Evolutionary conservation across 2,888 invertebrate species (phyloP), one percentile per base, ranked within the genome.

Genomic region (Glomeris marginata): DNA sequence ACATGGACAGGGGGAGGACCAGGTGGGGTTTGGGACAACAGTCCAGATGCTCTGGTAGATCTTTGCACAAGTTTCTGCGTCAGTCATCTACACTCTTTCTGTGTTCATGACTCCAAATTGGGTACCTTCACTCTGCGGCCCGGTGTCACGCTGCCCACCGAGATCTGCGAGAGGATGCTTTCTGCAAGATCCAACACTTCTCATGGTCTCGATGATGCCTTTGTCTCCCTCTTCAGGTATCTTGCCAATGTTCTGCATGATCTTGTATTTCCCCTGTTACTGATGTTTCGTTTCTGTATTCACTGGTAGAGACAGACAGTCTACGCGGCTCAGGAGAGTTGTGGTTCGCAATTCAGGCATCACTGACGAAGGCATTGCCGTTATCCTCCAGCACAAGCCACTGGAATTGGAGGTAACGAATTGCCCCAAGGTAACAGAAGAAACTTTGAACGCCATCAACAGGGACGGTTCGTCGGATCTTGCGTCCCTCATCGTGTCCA

Each of bases 391-490:
- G 45, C 90, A 90, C 66, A 77, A 78, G 56, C 73, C 86, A 37
- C 69, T 73, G 13, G 80, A 81, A 55, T 68, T 92, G 44, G 82
- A 85, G 57, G 71, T 91, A 55, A 75, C 77, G 50, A 78, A 84
- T 59, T 86, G 86, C 64, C 73, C 75, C 54, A 73, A 75, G 55
- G 68, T 88, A 41, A 77, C 80, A 1, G 70, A 74, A 40, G 65
- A 69, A 20, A 75, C 79, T 20, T 72, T 87, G 54, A 74, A 77
- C 52, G 69, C 75, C 50, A 75, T 90, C 46, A 82, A 81, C 57
- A 71, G 70, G 50, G 74, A 80, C 62, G 79, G 82, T 36, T 28
- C 28, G 28, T 5, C 28, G 53, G 80, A 79, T 61, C 68, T 88
- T 49, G 70, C 75, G 47, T 78, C 78, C 1, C 66, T 90, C 15